Base-by-base conservation (phyloP, 1,140 invertebrate species). In the Ylistrum balloti region DNA sequence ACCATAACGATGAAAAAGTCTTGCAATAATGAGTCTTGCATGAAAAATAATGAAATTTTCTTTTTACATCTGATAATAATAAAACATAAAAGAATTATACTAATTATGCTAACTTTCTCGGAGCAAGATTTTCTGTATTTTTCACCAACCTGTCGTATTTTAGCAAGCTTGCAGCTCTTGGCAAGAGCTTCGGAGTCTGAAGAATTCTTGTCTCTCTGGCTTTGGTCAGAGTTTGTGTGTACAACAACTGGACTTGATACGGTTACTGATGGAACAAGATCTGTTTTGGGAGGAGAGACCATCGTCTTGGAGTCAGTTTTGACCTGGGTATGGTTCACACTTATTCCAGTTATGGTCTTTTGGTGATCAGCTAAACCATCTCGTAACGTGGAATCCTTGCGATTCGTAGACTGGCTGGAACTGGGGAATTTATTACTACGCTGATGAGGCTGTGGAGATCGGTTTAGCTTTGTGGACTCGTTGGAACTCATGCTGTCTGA, bases 111-210 rank as follows among this genome's bases (percentile, higher is more conserved):
- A 17, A 17, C 13, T 45, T 45, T 9, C 41, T 45, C 41, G 10
- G 20, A 17, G 9, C 17, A 13, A 9, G 17, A 45, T 17, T 17
- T 45, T 17, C 10, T 15, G 1, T 45, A 74, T 74, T n/a, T 28
- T 74, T 9, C 9, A 7, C 56, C 28, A 28, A 74, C 56, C n/a
- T 74, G 56, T 28, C 56, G 56, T 74, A 74, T 28, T 11, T 74
- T 74, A 28, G 56, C 56, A 28, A 74, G 56, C 56, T 74, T 74
- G 56, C 56, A 74, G 56, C 56, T 74, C 56, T 74, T 74, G 20
- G 56, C 56, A 74, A 74, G 56, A 28, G 56, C 9, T n/a, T 74
- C 22, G 0, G 56, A 74, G n/a, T 74, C 56, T 28, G 56, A 74
- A 28, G 56, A 74, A 74, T 74, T 74, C 5, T 74, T 22, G 22